These are phyloP conservation scores for Hemicentrotus pulcherrimus DNA, from an alignment of 35 echinoderm and acorn worm species.

Conservation along the genomic window DNA sequence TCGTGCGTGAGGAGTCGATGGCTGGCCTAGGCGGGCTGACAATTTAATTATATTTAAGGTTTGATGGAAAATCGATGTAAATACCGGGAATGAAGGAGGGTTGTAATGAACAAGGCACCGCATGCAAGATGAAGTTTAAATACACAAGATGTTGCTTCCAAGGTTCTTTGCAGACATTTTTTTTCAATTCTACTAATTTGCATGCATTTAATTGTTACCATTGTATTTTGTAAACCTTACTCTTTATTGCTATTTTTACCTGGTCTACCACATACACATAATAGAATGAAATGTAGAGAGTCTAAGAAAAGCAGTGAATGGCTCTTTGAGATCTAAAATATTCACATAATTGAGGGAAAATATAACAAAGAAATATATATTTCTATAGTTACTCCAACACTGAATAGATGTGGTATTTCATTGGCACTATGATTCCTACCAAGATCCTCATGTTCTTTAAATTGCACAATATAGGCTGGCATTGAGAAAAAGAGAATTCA, in stretches of 20 bases:
- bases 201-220: background rate
- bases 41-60: background rate
- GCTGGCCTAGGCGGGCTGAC: background rate
- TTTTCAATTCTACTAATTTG: background rate
- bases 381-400: background rate
- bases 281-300: background rate
- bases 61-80: background rate
- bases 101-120: background rate
- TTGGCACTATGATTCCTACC: background rate
- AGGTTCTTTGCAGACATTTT: background rate
- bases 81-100: background rate
- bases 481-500: background rate
- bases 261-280: background rate
- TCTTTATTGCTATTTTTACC: background rate
- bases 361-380: background rate
- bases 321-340: background rate
- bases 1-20: background rate
- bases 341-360: background rate
- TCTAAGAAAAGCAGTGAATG: background rate
- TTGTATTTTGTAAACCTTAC: background rate
- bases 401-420: background rate
- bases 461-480: background rate
- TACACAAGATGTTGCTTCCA: background rate
- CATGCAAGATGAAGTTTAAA: background rate
- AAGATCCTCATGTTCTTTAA: background rate